A percentile compares a stretch with the other conserved stretches of the same genome.
Conservation (phyloP, 2,888 invertebrate species). For the Bombylius major region DNA sequence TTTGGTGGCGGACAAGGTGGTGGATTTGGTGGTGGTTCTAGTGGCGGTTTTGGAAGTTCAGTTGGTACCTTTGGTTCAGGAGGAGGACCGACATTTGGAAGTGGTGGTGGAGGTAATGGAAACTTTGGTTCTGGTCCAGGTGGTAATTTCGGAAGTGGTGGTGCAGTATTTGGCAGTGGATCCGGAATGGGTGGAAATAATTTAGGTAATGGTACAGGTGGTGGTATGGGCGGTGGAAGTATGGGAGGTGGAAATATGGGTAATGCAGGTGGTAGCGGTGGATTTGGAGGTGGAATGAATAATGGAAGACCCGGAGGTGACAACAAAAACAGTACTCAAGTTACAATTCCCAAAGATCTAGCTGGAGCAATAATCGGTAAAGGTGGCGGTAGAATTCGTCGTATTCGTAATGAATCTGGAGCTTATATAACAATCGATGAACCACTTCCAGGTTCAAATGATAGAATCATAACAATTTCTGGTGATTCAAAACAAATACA, state of each 20-base stretch:
- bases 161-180: slow-evolving; percentile 11
- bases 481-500: slow-evolving; percentile 89
- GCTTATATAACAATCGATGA: slow-evolving; percentile 95
- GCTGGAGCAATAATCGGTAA: slow-evolving; percentile 99
- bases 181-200: slow-evolving; percentile 17
- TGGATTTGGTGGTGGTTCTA: slow-evolving; percentile 17
- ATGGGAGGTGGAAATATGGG: slow-evolving; percentile 23
- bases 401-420: slow-evolving; percentile 90
- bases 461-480: slow-evolving; percentile 92
- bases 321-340: slow-evolving; percentile 69
- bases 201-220: slow-evolving; percentile 24
- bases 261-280: slow-evolving; percentile 21
- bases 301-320: slow-evolving; percentile 31
- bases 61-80: slow-evolving; percentile 18
- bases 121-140: slow-evolving; percentile 6
- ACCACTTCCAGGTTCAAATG: slow-evolving; percentile 81
- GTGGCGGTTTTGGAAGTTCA: slow-evolving; percentile 16
- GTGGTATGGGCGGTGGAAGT: slow-evolving; percentile 15
- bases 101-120: slow-evolving; percentile 1
- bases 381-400: slow-evolving; percentile 90
- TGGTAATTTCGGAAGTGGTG: slow-evolving; percentile 3
- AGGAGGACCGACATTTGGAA: slow-evolving; percentile 18
- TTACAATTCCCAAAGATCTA: slow-evolving; percentile 96
- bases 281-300: slow-evolving; percentile 18
- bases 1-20: slow-evolving; percentile 22